phyloP scores from a whole-genome alignment of 2,888 invertebrate genomes.

The Plutella xylostella region DNA sequence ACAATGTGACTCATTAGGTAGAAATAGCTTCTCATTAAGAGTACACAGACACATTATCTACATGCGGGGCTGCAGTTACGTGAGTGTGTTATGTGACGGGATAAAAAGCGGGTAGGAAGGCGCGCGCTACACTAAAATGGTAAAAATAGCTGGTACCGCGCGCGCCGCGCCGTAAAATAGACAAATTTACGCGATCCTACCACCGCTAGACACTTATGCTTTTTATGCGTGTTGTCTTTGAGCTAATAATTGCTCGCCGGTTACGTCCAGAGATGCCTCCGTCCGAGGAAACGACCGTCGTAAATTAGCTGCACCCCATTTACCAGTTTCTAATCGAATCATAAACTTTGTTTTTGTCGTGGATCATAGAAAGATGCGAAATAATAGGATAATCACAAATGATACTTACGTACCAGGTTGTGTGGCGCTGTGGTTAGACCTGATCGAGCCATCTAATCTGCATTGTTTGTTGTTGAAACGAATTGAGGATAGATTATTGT shows the following conservation, averaged over 20 bases:
- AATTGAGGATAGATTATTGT: no score
- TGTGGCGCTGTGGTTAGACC: no score
- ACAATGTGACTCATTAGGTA: no score
- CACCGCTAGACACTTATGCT: conserved; percentile 58
- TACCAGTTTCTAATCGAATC: no score
- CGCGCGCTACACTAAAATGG: conserved; percentile 56
- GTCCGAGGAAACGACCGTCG: background rate
- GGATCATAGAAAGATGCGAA: no score
- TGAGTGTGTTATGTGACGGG: conserved; percentile 22
- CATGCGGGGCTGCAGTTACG: conserved; percentile 10
- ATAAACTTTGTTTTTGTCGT: no score
- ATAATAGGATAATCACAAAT: no score
- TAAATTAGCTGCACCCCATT: conserved; percentile 4
- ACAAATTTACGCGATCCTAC: conserved; percentile 61
- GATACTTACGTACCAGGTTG: no score
- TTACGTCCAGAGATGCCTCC: conserved; percentile 25
- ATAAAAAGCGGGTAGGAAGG: conserved; percentile 47
- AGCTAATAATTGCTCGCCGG: conserved; percentile 54
- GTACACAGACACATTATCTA: no score
- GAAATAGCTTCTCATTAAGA: no score
- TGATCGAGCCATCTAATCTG: no score
- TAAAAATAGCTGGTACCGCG: conserved; percentile 41
- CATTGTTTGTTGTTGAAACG: no score
- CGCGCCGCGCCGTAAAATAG: conserved; percentile 52
- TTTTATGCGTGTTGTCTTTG: conserved; percentile 66